These are phyloP conservation scores for Aspidiotus destructor DNA, from an alignment of 2,888 invertebrate species.

Conservation along the genomic window DNA sequence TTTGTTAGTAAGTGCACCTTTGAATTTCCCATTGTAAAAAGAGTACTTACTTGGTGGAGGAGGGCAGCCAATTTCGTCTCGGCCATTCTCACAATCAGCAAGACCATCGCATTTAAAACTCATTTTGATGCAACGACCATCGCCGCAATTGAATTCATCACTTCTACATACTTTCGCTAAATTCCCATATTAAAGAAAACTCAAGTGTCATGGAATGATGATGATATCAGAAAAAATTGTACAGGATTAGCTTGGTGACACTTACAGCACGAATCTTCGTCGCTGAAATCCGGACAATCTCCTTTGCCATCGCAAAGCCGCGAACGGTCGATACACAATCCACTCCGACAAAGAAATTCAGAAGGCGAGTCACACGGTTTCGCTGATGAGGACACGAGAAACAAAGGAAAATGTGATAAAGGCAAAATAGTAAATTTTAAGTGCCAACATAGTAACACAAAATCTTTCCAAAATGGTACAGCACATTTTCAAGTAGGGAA, in stretches of 20 bases:
- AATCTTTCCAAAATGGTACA: too few relatives aligned
- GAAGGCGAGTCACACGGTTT: not conserved
- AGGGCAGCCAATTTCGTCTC: conserved; percentile 61
- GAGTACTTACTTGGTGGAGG: conserved; percentile 5
- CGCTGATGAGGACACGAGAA: not conserved
- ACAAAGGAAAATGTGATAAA: too few relatives aligned
- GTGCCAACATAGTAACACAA: too few relatives aligned
- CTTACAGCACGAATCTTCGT: conserved; percentile 1
- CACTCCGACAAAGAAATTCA: not conserved
- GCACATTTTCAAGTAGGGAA: too few relatives aligned
- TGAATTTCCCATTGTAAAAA: too few relatives aligned
- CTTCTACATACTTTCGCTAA: too few relatives aligned
- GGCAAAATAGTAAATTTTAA: too few relatives aligned
- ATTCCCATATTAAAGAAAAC: conserved; percentile 39
- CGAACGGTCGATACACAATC: not conserved
- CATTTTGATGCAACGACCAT: conserved; percentile 55
- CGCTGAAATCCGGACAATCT: conserved; percentile 10
- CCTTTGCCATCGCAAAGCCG: not conserved
- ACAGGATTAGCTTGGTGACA: not conserved
- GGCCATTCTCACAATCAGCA: conserved; percentile 62
- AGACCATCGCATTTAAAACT: conserved; percentile 55
- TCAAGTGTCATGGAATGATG: too few relatives aligned
- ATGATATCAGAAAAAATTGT: too few relatives aligned
- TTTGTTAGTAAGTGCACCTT: too few relatives aligned
- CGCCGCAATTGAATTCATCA: conserved; percentile 61